These are phyloP conservation scores for Dendrophyllia cribrosa DNA, from an alignment of 64 coral and sea anemone genomes.

Conservation along the genomic window DNA sequence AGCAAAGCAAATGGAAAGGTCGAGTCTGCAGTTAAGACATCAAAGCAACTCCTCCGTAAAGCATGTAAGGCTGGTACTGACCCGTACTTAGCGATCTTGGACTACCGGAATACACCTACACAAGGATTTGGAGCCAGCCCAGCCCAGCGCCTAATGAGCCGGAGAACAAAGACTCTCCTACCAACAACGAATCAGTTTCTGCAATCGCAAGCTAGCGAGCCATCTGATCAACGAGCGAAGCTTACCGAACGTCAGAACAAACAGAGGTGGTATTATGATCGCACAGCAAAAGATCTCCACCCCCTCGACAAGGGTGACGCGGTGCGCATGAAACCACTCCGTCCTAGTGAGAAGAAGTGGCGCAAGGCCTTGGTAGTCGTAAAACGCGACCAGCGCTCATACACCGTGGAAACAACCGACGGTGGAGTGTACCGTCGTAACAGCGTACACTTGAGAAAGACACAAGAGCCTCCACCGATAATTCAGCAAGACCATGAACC, in stretches of 20 bases:
- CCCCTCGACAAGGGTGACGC: neutral
- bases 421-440: conserved; percentile 40
- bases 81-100: neutral
- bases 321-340: too few species aligned
- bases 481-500: too few species aligned
- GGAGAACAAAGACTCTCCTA: neutral
- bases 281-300: neutral
- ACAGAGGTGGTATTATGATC: neutral
- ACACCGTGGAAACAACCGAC: conserved; percentile 37
- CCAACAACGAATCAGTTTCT: neutral
- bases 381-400: neutral
- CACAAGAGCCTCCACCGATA: too few species aligned
- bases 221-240: neutral
- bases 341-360: neutral
- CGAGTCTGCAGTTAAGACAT: neutral
- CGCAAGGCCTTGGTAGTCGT: neutral
- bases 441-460: neutral
- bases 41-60: neutral
- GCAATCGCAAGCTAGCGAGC: neutral
- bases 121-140: neutral
- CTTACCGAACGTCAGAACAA: neutral
- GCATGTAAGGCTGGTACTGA: neutral
- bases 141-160: conserved; percentile 11
- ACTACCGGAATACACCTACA: conserved; percentile 10
- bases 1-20: neutral